These are phyloP conservation scores for Leptopterna dolabrata DNA, from an alignment of 2,888 invertebrate genomes.

Conservation along the genomic window DNA sequence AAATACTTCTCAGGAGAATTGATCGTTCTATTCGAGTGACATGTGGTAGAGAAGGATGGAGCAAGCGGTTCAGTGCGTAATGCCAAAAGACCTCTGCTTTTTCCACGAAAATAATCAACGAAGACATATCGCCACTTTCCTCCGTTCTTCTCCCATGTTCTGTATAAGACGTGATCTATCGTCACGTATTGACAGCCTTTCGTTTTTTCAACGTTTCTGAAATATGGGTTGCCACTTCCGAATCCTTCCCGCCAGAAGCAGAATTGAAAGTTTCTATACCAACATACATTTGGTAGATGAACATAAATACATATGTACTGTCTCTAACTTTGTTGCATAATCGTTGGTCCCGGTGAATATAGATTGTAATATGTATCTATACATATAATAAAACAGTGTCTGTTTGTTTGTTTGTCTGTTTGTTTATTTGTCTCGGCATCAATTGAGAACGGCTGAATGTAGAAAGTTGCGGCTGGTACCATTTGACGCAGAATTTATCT, in stretches of 20 bases:
- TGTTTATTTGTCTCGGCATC: too few relatives aligned
- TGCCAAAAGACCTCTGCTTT: neutral
- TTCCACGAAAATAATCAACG: neutral
- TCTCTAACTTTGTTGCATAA: too few relatives aligned
- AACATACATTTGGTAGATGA: neutral
- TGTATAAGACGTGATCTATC: slow-evolving; percentile 1
- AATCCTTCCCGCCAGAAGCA: neutral
- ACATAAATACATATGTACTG: too few relatives aligned
- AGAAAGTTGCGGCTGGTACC: too few relatives aligned
- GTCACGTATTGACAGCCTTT: neutral
- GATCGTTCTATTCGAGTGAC: neutral
- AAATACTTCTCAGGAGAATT: neutral
- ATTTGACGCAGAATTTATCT: too few relatives aligned
- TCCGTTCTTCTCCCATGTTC: neutral
- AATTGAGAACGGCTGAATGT: too few relatives aligned
- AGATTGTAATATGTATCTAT: too few relatives aligned
- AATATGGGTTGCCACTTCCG: neutral
- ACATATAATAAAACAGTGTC: too few relatives aligned
- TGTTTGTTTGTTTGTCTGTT: too few relatives aligned
- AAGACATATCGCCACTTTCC: neutral
- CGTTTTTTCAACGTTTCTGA: neutral
- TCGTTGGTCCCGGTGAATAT: too few relatives aligned
- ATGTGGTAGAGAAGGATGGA: neutral
- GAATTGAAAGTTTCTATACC: neutral
- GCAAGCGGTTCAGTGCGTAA: neutral